A percentile compares a stretch with the other conserved stretches of the same genome.
These are phyloP conservation scores for Andrena camellia DNA, from an alignment of 2,888 invertebrate species.

Conservation along the genomic window DNA sequence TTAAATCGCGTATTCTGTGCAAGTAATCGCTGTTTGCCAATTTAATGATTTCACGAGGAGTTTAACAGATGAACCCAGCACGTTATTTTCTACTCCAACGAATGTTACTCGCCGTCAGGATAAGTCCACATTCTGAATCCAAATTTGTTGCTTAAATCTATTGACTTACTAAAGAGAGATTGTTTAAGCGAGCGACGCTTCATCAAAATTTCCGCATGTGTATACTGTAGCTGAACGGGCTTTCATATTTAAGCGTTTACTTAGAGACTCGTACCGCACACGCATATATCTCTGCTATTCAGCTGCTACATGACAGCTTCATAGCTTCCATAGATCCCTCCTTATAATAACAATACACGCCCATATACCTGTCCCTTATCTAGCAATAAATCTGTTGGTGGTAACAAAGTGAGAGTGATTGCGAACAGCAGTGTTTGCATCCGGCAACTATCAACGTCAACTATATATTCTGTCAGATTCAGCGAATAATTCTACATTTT, in stretches of 20 bases:
- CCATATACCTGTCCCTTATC: constrained; percentile 39
- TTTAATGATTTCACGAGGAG: background rate
- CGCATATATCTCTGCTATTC: constrained; percentile 35
- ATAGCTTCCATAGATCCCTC: constrained; percentile 52
- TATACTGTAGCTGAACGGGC: constrained; percentile 70
- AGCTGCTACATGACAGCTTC: constrained; percentile 53
- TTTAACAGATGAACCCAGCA: background rate
- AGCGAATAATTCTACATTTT: background rate
- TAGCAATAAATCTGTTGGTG: constrained; percentile 58
- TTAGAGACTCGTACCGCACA: constrained; percentile 41
- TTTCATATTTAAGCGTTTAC: constrained; percentile 59
- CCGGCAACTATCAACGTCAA: background rate
- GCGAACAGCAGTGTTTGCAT: constrained; percentile 57
- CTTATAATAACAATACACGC: constrained; percentile 55
- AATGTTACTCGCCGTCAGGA: background rate
- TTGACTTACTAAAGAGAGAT: constrained; percentile 45
- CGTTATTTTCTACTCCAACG: constrained; percentile 7
- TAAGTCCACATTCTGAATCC: background rate
- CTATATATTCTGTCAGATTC: background rate
- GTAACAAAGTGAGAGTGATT: constrained; percentile 73
- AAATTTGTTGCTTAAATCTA: constrained; percentile 32
- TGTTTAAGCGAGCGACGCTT: constrained; percentile 68
- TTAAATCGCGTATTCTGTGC: no score
- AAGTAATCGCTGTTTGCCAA: no score
- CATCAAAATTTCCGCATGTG: constrained; percentile 73